A percentile compares a stretch with the other conserved stretches of the same genome.
Conservation (phyloP, 2,113 vertebrate genomes). For the Orientallactaga bullata region DNA sequence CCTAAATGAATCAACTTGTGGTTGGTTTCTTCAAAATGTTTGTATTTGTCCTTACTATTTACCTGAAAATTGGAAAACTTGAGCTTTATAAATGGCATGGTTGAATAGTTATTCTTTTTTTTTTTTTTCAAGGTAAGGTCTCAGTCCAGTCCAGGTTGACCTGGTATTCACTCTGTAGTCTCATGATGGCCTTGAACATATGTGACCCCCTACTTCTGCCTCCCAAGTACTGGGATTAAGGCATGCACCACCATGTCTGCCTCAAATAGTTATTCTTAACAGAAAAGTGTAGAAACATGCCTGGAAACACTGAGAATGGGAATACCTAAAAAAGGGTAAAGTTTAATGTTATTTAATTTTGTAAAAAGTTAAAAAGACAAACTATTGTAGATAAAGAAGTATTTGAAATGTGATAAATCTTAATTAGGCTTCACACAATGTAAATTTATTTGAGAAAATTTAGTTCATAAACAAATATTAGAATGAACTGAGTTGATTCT, state of each 20-base stretch:
- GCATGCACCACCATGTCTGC: too few relatives aligned
- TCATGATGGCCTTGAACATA: too few relatives aligned
- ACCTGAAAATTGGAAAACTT: neutral
- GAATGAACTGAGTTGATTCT: neutral
- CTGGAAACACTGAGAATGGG: too few relatives aligned
- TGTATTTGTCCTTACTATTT: neutral
- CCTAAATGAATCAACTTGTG: neutral
- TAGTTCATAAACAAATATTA: neutral
- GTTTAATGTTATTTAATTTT: constrained; percentile 3
- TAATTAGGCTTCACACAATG: neutral
- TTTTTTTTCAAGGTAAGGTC: too few relatives aligned
- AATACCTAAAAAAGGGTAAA: neutral
- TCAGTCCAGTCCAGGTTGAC: too few relatives aligned
- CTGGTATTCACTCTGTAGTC: too few relatives aligned
- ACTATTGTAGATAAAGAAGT: neutral
- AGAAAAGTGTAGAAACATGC: too few relatives aligned
- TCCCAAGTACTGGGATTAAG: too few relatives aligned
- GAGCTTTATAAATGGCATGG: neutral
- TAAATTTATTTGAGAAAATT: neutral
- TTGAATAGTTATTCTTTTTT: too few relatives aligned
- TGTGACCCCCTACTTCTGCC: too few relatives aligned
- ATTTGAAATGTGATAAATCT: neutral
- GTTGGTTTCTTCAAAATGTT: neutral
- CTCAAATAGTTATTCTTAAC: constrained; percentile 23
- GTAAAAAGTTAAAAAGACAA: neutral